Conservation (phyloP, 2,113 vertebrate genomes). For the rabbit (Oryctolagus cuniculus) region DNA sequence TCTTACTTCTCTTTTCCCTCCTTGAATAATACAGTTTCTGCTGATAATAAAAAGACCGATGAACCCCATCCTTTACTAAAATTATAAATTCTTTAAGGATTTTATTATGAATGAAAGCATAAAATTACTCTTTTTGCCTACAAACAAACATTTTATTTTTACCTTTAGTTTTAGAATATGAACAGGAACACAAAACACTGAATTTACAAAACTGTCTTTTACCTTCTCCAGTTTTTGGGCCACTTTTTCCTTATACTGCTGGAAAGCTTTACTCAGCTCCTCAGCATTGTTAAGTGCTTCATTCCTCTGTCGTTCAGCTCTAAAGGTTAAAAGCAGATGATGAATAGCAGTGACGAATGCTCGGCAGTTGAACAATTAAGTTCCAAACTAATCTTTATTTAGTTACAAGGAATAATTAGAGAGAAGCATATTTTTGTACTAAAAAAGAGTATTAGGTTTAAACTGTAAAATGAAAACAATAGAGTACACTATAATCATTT, state of each 20-base stretch:
- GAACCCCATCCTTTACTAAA: conserved; percentile 30
- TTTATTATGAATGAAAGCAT: conserved; percentile 50
- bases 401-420: conserved; percentile 38
- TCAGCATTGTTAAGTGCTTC: conserved; percentile 94
- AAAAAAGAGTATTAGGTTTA: conserved; percentile 29
- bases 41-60: conserved; percentile 6
- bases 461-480: conserved; percentile 42
- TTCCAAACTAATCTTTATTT: conserved; percentile 51
- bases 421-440: conserved; percentile 35
- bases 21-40: neutral
- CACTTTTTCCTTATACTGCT: conserved; percentile 92
- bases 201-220: conserved; percentile 57
- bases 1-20: neutral
- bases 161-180: conserved; percentile 30
- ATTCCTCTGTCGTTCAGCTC: conserved; percentile 95
- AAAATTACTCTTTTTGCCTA: conserved; percentile 10
- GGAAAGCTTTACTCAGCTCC: conserved; percentile 92
- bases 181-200: conserved; percentile 29
- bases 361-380: conserved; percentile 52
- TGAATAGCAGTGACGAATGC: conserved; percentile 44
- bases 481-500: conserved; percentile 48
- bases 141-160: conserved; percentile 30
- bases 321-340: conserved; percentile 82
- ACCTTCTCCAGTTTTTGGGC: conserved; percentile 92
- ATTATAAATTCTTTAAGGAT: conserved; percentile 44